Evolutionary conservation across 2,113 vertebrate species (phyloP).

Genomic region (Prunella fulvescens): DNA sequence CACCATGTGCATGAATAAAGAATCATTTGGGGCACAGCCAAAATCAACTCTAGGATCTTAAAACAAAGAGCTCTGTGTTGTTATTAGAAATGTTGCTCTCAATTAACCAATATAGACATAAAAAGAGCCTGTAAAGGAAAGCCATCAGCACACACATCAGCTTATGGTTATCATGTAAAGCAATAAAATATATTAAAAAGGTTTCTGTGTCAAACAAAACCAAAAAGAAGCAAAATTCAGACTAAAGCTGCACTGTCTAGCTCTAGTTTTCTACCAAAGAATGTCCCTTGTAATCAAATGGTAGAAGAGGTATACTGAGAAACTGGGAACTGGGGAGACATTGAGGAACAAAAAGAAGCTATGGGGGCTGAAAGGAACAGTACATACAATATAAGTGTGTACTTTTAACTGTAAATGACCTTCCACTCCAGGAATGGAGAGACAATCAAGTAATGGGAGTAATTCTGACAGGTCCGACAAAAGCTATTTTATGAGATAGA

Average conservation of each 20-base stretch:
- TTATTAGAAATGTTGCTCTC: not conserved
- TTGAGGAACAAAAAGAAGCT: not conserved
- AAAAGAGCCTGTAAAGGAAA: not conserved
- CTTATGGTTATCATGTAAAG: not conserved
- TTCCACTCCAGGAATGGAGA: not conserved
- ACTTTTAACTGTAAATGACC: not conserved
- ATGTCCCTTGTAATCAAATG: not conserved
- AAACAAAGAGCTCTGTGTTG: not conserved
- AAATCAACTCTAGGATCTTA: not conserved
- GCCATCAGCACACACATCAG: not conserved
- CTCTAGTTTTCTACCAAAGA: not conserved
- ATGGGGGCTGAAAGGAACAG: not conserved
- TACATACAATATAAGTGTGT: not conserved
- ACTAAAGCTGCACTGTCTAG: not conserved
- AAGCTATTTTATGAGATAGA: not conserved
- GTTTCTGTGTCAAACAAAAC: not conserved
- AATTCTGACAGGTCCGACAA: not conserved
- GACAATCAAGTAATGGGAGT: not conserved
- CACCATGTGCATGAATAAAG: not conserved
- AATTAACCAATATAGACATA: not conserved
- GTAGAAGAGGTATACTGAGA: not conserved
- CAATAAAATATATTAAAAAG: not conserved
- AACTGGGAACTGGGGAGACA: not conserved
- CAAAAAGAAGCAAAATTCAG: not conserved
- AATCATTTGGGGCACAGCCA: not conserved